Conservation (phyloP, 2,113 vertebrate genomes). For the Atherinomorus stipes region DNA sequence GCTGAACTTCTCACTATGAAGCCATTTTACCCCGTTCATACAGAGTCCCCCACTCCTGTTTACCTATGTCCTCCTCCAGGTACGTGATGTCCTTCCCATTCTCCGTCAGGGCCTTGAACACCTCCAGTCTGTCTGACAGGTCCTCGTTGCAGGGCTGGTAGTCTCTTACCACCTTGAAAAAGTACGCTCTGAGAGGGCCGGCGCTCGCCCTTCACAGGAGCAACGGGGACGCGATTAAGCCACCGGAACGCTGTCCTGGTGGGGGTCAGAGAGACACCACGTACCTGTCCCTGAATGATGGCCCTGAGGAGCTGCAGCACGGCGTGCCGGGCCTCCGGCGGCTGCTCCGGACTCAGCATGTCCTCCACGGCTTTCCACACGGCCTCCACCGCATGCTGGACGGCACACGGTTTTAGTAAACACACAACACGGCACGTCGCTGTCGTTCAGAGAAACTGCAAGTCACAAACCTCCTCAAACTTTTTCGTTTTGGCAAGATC, state of each 20-base stretch:
- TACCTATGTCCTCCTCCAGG: constrained; percentile 95
- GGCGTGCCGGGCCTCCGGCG: constrained; percentile 89
- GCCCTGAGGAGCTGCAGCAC: constrained; percentile 92
- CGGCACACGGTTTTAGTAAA: constrained; percentile 1
- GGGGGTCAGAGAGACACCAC: neutral
- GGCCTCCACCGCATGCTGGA: constrained; percentile 92
- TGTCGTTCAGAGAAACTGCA: no score
- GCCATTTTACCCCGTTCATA: neutral
- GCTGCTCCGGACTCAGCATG: constrained; percentile 91
- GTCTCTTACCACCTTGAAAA: constrained; percentile 93
- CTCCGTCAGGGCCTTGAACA: constrained; percentile 97
- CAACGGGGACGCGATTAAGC: neutral
- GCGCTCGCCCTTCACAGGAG: constrained; percentile 89
- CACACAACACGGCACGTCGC: neutral
- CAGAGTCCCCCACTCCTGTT: constrained; percentile 1
- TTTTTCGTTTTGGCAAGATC: constrained; percentile 95
- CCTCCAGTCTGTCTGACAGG: constrained; percentile 90
- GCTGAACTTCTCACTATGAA: neutral
- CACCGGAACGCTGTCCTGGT: neutral
- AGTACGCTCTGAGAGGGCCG: constrained; percentile 92
- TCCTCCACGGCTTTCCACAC: constrained; percentile 94
- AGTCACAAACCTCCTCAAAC: constrained; percentile 91
- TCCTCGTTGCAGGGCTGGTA: constrained; percentile 92
- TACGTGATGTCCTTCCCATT: constrained; percentile 96
- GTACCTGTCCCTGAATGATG: constrained; percentile 93